These are phyloP conservation scores for Drosophila phalerata DNA, from an alignment of 2,888 invertebrate genomes.

Conservation along the genomic window DNA sequence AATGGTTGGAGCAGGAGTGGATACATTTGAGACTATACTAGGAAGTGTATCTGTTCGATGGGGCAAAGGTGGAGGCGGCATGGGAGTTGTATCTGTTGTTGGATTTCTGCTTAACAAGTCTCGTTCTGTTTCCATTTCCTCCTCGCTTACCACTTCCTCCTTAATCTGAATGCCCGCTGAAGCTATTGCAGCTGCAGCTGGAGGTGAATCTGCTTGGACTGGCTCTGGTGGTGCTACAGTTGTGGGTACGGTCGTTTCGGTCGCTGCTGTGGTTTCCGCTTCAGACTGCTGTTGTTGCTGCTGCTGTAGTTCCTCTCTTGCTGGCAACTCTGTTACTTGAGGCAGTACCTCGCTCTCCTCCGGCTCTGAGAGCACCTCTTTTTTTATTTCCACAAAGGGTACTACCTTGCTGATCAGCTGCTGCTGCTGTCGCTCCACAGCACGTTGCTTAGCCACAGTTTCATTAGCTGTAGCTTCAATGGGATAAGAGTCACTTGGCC, in stretches of 20 bases:
- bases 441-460: conserved; percentile 41
- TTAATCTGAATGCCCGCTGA: conserved; percentile 61
- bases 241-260: conserved; percentile 10
- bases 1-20: not conserved
- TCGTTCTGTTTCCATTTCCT: conserved; percentile 67
- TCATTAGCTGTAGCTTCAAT: conserved; percentile 22
- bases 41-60: conserved; percentile 6
- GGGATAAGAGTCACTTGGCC: conserved; percentile 17
- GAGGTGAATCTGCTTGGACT: not conserved
- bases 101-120: not conserved
- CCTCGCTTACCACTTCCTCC: conserved; percentile 79
- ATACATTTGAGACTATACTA: not conserved
- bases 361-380: conserved; percentile 72
- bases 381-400: conserved; percentile 82
- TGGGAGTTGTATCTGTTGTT: conserved; percentile 18
- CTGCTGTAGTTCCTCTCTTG: conserved; percentile 26
- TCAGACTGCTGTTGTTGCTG: conserved; percentile 29
- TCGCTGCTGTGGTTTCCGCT: not conserved
- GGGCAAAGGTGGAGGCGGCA: conserved; percentile 37
- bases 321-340: not conserved
- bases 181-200: not conserved
- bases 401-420: conserved; percentile 74
- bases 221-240: not conserved
- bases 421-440: conserved; percentile 65
- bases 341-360: conserved; percentile 64